These are phyloP conservation scores for Dolichallabes microphthalmus DNA, from an alignment of 2,113 vertebrate genomes.

Conservation along the genomic window DNA sequence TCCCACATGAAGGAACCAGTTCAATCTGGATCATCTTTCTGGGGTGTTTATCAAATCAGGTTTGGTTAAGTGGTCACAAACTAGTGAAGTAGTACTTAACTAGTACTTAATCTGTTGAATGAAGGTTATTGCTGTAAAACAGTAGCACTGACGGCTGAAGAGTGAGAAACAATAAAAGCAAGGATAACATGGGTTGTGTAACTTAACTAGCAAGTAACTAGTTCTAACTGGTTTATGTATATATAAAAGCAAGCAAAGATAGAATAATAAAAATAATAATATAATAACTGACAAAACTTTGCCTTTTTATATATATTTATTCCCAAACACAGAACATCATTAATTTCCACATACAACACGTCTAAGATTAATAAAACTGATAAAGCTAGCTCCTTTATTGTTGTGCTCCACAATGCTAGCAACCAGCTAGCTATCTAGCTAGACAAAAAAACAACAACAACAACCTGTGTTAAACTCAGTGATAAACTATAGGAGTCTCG, in stretches of 20 bases:
- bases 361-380: background rate
- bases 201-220: background rate
- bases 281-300: background rate
- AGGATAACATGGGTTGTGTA: background rate
- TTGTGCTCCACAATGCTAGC: conserved; percentile 1
- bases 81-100: background rate
- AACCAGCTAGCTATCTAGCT: background rate
- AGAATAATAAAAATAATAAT: background rate
- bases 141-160: background rate
- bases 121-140: background rate
- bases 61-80: background rate
- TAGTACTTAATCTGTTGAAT: background rate
- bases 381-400: conserved; percentile 5
- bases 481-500: background rate
- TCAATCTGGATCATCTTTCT: background rate
- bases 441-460: conserved; percentile 11
- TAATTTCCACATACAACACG: background rate
- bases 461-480: background rate
- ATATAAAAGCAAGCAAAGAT: too few relatives aligned
- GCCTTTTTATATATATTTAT: background rate
- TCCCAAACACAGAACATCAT: background rate
- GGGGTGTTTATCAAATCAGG: background rate
- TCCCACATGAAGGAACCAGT: background rate
- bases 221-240: background rate
- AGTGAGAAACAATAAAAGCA: background rate